Conservation (phyloP, 1,140 invertebrate genomes). For the Ericerus pela region DNA sequence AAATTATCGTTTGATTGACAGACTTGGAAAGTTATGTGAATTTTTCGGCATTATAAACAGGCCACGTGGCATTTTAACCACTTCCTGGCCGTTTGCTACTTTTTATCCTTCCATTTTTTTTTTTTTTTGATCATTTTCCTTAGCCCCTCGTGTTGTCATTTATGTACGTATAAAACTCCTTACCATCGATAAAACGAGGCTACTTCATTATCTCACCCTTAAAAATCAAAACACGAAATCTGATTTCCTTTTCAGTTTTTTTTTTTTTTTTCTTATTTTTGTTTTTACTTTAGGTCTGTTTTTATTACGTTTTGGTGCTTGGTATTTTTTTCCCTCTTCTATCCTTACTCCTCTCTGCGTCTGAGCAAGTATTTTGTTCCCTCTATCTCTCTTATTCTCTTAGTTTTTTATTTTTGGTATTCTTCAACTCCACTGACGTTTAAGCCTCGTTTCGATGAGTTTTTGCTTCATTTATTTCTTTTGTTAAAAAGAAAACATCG, state of each 20-base stretch:
- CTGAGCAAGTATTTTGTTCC: too few species aligned
- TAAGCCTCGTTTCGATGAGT: constrained; percentile 3
- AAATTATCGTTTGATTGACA: constrained; percentile 12
- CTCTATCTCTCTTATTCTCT: too few species aligned
- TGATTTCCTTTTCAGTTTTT: constrained; percentile 3
- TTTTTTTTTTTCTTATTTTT: not conserved
- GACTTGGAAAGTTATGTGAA: not conserved
- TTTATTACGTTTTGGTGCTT: not conserved
- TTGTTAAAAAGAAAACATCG: not conserved
- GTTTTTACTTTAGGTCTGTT: not conserved
- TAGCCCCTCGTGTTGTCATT: too few species aligned
- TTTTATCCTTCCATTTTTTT: constrained; percentile 1
- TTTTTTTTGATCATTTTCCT: not conserved
- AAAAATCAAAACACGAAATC: constrained; percentile 11
- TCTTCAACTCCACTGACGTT: constrained; percentile 6
- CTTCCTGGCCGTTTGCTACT: constrained; percentile 7
- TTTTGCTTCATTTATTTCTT: constrained; percentile 8
- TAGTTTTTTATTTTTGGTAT: too few species aligned
- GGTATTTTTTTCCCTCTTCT: too few species aligned
- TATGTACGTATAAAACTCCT: too few species aligned
- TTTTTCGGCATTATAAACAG: constrained; percentile 7
- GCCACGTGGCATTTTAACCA: constrained; percentile 9
- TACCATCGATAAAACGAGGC: not conserved
- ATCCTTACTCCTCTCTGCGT: too few species aligned
- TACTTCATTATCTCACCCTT: constrained; percentile 10